Evolutionary conservation across 2,113 vertebrate genomes (phyloP), one percentile per base, ranked within the genome.

Genomic region (Donacobius atricapilla): DNA sequence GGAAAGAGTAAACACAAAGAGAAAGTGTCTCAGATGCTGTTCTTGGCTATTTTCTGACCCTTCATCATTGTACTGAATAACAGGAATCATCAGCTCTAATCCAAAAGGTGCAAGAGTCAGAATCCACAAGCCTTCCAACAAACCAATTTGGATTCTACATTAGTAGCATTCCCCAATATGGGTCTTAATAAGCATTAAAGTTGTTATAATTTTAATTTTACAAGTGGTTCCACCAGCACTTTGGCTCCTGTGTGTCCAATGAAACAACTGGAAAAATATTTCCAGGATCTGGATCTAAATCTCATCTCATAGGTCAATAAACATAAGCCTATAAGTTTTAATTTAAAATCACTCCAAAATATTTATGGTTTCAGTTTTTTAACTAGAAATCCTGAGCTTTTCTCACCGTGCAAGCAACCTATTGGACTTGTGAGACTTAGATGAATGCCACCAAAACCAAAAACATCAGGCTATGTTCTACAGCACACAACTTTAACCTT

Each of bases 21-120:
- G n/a, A n/a, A n/a, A 35, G 2, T 2, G 2, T 15, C 30, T 63
- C 37, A 20, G 1, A 0, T 11, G 15, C 23, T 17, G 28, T 42
- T 68, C 51, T 70, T 13, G 3, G 25, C 48, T 53, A 4, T 35
- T 64, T 68, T 56, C 37, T 51, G 60, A 33, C 24, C 0, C 2
- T 31, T 48, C 54, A 7, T 15, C 45, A 2, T 5, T 45, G 35
- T 8, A 50, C 13, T 33, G 28, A 80, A 1, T 18, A 58, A 39
- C 7, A 40, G 3, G 5, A 83, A 44, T 16, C 10, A 6, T 23
- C 73, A 58, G 22, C 66, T 89, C 72, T 33, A 45, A 84, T 21
- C 28, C 51, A 57, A 66, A 69, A 78, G 33, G 21, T 15, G 6
- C 11, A 40, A 28, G 13, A 54, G 27, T 19, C 37, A 65, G 48